Evolutionary conservation across 2,888 invertebrate species (phyloP).

Genomic region (Portevinia maculata): DNA sequence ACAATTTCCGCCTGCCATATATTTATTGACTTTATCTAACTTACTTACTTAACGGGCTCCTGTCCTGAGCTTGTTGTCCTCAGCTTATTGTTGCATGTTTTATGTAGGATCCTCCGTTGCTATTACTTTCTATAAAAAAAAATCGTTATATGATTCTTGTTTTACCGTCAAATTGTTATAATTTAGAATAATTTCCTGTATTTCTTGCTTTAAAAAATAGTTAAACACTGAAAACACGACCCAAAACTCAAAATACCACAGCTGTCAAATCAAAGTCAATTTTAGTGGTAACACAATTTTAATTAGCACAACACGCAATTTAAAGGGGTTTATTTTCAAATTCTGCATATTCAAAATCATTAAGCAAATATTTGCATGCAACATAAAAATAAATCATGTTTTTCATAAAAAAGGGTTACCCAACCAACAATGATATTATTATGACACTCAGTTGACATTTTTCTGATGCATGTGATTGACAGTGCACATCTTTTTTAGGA

Average conservation of each 20-base stretch:
- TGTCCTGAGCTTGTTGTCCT: too few relatives aligned
- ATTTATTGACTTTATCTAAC: too few relatives aligned
- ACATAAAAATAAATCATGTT: not conserved
- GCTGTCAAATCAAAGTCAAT: not conserved
- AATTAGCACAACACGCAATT: not conserved
- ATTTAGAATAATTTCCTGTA: too few relatives aligned
- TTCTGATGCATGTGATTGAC: constrained; percentile 57
- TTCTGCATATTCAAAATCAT: constrained; percentile 34
- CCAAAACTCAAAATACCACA: not conserved
- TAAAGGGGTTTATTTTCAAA: not conserved
- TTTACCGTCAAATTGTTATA: too few relatives aligned
- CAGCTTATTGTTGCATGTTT: too few relatives aligned
- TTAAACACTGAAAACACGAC: too few relatives aligned
- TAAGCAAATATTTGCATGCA: constrained; percentile 49
- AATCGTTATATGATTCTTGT: too few relatives aligned
- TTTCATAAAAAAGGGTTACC: constrained; percentile 23
- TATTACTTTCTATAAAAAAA: too few relatives aligned
- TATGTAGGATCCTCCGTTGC: too few relatives aligned
- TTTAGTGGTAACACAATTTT: not conserved
- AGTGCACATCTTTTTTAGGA: constrained; percentile 20
- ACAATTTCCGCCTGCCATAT: too few relatives aligned
- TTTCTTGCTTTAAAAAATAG: too few relatives aligned
- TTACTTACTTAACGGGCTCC: too few relatives aligned
- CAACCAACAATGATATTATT: constrained; percentile 1
- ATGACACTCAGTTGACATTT: constrained; percentile 55